Conservation (phyloP, 2,888 invertebrate species). For the Epistrophe eligans region DNA sequence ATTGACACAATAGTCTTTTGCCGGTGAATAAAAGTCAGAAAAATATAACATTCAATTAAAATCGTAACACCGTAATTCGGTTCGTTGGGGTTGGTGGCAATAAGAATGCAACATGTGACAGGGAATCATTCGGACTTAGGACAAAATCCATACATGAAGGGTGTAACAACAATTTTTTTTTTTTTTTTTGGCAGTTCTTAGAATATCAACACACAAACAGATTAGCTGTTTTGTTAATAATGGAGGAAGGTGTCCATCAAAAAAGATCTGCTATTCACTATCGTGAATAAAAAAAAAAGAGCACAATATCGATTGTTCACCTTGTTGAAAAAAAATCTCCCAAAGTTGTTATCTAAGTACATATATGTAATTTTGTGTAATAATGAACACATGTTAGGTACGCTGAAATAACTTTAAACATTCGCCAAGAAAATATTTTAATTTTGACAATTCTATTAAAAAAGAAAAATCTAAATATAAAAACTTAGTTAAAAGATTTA, state of each 20-base stretch:
- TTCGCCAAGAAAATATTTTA: too few relatives aligned
- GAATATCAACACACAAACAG: slow-evolving; percentile 38
- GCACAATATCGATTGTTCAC: too few relatives aligned
- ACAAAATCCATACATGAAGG: slow-evolving; percentile 1
- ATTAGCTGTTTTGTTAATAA: slow-evolving; percentile 42
- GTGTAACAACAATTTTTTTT: slow-evolving; percentile 11
- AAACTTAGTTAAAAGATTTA: too few relatives aligned
- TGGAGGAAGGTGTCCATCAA: slow-evolving; percentile 63
- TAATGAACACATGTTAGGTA: too few relatives aligned
- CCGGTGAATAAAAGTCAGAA: slow-evolving; percentile 68
- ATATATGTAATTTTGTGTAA: too few relatives aligned
- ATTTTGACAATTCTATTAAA: too few relatives aligned
- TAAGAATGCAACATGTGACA: slow-evolving; percentile 44
- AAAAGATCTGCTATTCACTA: neutral
- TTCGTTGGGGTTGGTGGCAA: slow-evolving; percentile 24
- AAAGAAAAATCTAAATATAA: too few relatives aligned
- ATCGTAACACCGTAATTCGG: slow-evolving; percentile 54
- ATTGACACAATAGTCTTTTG: slow-evolving; percentile 43
- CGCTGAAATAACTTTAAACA: too few relatives aligned
- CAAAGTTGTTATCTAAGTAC: too few relatives aligned
- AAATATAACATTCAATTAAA: slow-evolving; percentile 69
- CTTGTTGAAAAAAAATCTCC: too few relatives aligned
- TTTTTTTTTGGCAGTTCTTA: slow-evolving; percentile 30
- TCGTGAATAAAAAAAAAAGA: neutral
- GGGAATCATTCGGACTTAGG: slow-evolving; percentile 53